Evolutionary conservation across 1,140 invertebrate genomes (phyloP), one percentile per base, ranked within the genome.

Genomic region (Drosophila elegans): DNA sequence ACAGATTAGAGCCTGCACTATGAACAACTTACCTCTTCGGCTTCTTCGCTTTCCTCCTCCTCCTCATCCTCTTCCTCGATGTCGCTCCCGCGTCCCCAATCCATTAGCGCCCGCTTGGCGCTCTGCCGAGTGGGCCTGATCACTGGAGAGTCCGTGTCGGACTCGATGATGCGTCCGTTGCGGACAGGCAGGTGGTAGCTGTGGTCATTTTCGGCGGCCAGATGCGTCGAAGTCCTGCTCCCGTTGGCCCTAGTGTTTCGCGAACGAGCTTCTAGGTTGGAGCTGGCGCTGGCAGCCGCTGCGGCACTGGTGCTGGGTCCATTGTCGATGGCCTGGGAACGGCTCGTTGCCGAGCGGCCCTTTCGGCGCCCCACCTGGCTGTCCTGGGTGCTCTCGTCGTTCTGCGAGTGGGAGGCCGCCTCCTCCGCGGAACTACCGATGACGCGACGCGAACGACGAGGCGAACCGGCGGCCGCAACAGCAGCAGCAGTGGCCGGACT

Each of bases 161-260:
- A 90, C 11, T 91, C 90, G 3, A 86, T 75, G 29, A 90, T 86
- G 3, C 91, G 90, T 3, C 91, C 90, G 54, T 90, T 91, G 49
- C 90, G 84, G 9, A 88, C 86, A 1, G 91, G 85, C 36, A 92
- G 42, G 74, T 92, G 91, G 53, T 92, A 92, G 61, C 91, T 92
- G 44, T 92, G 91, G 76, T 92, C 91, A 44, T 90, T 91, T 44
- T 92, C 91, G 4, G 91, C 57, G 2, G 78, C 82, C 59, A 77
- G 53, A 13, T 80, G 73, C 7, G 75, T 49, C 3, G 42, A 27
- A 0, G 34, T 32, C 2, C 85, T 53, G 1, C 67, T 73, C 1
- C 81, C 80, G 49, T 91, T 90, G 34, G 80, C 81, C 21, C 89
- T 80, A 3, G 86, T 92, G 41, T 76, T 90, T 4, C 91, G 78